Base-by-base conservation (phyloP, 1,140 invertebrate genomes). In the Drosophila sp. region DNA sequence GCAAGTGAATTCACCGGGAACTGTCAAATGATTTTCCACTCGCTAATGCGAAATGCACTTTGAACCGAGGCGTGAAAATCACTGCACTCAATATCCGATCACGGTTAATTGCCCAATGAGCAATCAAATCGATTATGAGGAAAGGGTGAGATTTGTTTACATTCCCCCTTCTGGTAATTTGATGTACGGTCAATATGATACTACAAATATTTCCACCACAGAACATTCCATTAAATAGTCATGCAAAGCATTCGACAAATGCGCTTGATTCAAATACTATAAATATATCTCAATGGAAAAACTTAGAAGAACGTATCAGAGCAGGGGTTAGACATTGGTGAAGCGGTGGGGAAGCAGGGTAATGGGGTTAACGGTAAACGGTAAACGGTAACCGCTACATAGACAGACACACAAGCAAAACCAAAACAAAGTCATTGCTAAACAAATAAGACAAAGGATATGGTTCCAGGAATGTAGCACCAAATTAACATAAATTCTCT, bases 401-500 rank as follows among this genome's bases (percentile, higher is more conserved):
- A n/a, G n/a, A n/a, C n/a, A n/a, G n/a, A 21, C 21, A 29, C 4
- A 5, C 27, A 54, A 62, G 32, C 48, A 21, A 67, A 75, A 76
- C 45, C 78, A 67, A 81, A 72, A 72, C 66, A 80, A 72, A 74
- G 66, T 50, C 56, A 73, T 45, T 36, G 40, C 45, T 62, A 73
- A 66, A 51, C 58, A 74, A 70, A 54, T 70, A 76, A 69, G 76
- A 61, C 38, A 54, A 27, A 58, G 64, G 54, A 36, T 62, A 66
- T 36, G 62, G 65, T 69, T 43, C 36, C 61, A 54, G 59, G 75
- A 77, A 84, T 84, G 69, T 59, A 58, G 73, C 73, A 86, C 56
- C 72, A 76, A 89, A 87, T 87, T 87, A 87, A 87, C 82, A 87
- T 89, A 87, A 87, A 87, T 87, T 87, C 82, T 79, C 63, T 63